Conservation (phyloP, 2,797 vertebrate species). For the Allobates femoralis region DNA sequence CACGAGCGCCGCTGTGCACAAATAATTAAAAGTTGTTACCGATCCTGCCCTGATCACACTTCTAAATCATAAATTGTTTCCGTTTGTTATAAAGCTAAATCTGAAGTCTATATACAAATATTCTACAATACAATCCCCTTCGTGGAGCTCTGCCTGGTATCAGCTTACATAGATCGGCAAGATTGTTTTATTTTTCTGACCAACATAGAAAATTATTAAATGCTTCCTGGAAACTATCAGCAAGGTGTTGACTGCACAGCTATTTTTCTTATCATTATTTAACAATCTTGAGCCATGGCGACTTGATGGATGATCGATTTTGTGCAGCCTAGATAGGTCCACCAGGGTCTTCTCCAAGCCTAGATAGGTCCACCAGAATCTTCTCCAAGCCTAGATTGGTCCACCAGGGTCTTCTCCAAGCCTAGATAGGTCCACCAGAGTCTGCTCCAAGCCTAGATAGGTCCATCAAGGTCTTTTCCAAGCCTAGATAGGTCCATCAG, state of each 20-base stretch:
- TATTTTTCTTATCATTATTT: not conserved
- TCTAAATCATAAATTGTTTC: conserved; percentile 40
- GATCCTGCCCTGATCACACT: not conserved
- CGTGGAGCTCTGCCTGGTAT: not conserved
- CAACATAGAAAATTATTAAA: not conserved
- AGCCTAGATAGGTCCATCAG: too few relatives aligned
- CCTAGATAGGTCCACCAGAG: too few relatives aligned
- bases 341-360: too few relatives aligned
- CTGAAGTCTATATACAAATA: not conserved
- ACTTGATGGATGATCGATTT: too few relatives aligned
- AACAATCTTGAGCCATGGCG: too few relatives aligned
- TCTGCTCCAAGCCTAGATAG: too few relatives aligned
- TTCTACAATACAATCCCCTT: not conserved
- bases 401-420: too few relatives aligned
- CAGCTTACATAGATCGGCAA: not conserved
- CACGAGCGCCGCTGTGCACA: conserved; percentile 20
- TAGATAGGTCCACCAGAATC: too few relatives aligned
- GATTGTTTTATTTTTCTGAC: not conserved
- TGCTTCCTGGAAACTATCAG: not conserved
- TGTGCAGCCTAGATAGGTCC: too few relatives aligned
- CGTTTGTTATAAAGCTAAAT: not conserved
- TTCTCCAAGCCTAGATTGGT: too few relatives aligned
- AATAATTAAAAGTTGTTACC: conserved; percentile 45
- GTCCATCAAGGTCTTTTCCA: too few relatives aligned
- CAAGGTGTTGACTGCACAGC: not conserved